A percentile compares a stretch with the other conserved stretches of the same genome.
These are phyloP conservation scores for Sciurus vulgaris DNA, from an alignment of 2,797 vertebrate genomes.

Conservation along the genomic window DNA sequence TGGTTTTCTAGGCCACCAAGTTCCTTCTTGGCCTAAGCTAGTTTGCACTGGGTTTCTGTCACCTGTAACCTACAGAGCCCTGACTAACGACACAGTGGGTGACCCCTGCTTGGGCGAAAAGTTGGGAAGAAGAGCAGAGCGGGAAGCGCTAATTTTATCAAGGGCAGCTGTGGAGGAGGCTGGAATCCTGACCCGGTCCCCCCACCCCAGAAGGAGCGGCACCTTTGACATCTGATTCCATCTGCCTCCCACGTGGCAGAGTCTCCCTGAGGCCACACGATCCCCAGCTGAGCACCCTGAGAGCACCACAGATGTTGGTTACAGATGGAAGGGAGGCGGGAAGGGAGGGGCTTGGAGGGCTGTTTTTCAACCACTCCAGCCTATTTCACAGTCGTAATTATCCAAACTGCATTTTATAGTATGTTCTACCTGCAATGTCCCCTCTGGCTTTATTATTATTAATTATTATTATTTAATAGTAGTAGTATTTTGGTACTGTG, in stretches of 20 bases:
- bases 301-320: not conserved
- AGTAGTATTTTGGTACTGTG: too few species aligned
- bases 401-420: not conserved
- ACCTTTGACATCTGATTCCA: not conserved
- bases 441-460: not conserved
- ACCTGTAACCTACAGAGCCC: not conserved
- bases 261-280: not conserved
- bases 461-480: too few species aligned
- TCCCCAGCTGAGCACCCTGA: not conserved
- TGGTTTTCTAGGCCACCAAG: not conserved
- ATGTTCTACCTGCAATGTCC: not conserved
- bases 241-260: not conserved
- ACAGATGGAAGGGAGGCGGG: not conserved
- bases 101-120: not conserved
- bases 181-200: not conserved
- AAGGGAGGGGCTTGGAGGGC: too few species aligned
- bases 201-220: not conserved
- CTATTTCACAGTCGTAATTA: not conserved
- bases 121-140: not conserved
- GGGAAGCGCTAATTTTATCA: not conserved
- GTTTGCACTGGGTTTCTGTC: not conserved
- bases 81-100: not conserved
- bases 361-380: not conserved
- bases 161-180: not conserved
- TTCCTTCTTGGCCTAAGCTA: not conserved